Base-by-base conservation (phyloP, 2,888 invertebrate species). In the Temnothorax unifasciatus region DNA sequence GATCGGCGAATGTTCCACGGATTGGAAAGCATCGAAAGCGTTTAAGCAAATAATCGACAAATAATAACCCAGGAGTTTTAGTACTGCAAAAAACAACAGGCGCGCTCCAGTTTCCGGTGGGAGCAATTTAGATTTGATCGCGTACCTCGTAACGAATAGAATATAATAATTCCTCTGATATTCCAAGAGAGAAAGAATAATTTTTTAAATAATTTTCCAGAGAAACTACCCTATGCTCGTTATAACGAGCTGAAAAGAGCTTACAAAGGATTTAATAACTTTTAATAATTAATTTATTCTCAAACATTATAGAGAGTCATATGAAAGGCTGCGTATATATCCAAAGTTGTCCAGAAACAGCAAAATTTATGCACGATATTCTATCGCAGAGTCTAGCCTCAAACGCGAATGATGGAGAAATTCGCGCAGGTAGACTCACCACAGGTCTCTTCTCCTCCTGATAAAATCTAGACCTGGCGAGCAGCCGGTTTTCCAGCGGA, bases 401-500 rank as follows among this genome's bases (percentile, higher is more conserved):
- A 29, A 69, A 21, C 5, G 34, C 21, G 29, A 34, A 74, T 4
- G 38, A 50, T 18, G 59, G 44, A 50, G 18, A 15, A 57, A 64
- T 34, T 69, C 38, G 34, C 38, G 38, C 57, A 38, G 54, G 38
- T 38, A 73, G 50, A 52, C n/a, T 52, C 71, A 79, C 63, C 66
- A 77, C 66, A 77, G 61, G 82, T 79, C 86, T 84, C 83, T 57
- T 83, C 86, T 86, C 85, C 69, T 73, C 64, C 41, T 71, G 86
- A 86, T 87, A 89, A 90, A 90, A 90, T 89, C 89, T 77, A 83
- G 59, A 79, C 82, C 83, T 74, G 77, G 81, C 77, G 85, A 86
- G 66, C 79, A 66, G 66, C 85, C 77, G 85, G 84, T 92, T 92
- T 92, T 90, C 91, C 89, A 85, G 82, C 85, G 89, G 86, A 90